Evolutionary conservation across 2,113 vertebrate genomes (phyloP).

Genomic region (Crocuta crocuta): DNA sequence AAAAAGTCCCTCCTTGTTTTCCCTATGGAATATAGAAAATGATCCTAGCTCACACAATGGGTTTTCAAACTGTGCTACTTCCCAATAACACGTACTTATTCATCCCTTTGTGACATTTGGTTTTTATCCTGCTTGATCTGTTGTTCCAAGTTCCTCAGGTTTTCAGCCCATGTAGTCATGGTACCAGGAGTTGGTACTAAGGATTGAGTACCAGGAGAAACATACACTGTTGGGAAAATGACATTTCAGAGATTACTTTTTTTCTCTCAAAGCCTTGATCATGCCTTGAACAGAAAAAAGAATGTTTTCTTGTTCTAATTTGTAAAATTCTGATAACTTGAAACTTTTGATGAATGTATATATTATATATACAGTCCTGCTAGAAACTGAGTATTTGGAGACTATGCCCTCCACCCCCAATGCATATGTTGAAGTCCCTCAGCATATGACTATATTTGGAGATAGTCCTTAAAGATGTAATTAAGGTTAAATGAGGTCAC

Average conservation of each 20-base stretch:
- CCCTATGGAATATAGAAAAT: background rate
- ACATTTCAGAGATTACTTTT: background rate
- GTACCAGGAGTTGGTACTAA: background rate
- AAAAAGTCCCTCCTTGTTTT: background rate
- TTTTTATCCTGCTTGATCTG: background rate
- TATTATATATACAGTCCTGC: background rate
- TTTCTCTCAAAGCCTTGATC: background rate
- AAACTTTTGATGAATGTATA: background rate
- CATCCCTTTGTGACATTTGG: background rate
- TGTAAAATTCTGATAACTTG: background rate
- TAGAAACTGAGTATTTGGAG: background rate
- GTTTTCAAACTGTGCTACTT: constrained; percentile 46
- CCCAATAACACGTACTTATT: background rate
- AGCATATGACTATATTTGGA: background rate
- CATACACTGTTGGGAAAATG: background rate
- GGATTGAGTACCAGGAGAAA: background rate
- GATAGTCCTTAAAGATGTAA: background rate
- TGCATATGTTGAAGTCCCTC: background rate
- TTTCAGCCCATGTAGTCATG: background rate
- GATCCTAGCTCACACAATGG: background rate
- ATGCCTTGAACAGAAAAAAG: background rate
- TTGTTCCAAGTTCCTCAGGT: background rate
- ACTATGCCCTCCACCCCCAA: background rate
- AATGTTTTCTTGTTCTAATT: background rate
- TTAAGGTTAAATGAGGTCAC: constrained; percentile 16